These are phyloP conservation scores for Xanthia icteritia DNA, from an alignment of 2,888 invertebrate genomes.

Conservation along the genomic window DNA sequence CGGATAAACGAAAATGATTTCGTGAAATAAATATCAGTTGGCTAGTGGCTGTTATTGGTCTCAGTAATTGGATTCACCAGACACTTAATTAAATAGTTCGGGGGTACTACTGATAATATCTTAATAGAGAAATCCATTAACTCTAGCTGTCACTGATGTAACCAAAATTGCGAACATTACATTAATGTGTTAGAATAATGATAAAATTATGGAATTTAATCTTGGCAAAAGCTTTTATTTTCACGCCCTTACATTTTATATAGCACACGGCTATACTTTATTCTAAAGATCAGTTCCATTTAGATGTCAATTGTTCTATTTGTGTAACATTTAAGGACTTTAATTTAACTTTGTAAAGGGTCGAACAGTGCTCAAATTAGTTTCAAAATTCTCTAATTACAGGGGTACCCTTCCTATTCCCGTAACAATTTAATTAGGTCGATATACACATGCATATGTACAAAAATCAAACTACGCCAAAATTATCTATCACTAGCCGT, in stretches of 20 bases:
- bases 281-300: background rate
- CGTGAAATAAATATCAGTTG: conserved; percentile 10
- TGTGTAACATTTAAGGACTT: conserved; percentile 5
- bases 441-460: conserved; percentile 19
- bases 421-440: conserved; percentile 32
- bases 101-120: conserved; percentile 29
- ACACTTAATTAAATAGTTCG: conserved; percentile 20
- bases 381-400: conserved; percentile 32
- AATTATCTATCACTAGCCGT: conserved; percentile 42
- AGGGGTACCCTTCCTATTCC: background rate
- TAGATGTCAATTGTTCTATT: conserved; percentile 21
- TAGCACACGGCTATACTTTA: background rate
- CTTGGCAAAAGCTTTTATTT: conserved; percentile 20
- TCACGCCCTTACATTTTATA: background rate
- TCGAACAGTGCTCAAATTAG: conserved; percentile 34
- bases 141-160: conserved; percentile 22
- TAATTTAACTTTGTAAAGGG: conserved; percentile 34
- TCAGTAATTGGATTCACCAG: conserved; percentile 31
- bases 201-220: conserved; percentile 32
- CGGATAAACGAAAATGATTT: conserved; percentile 28
- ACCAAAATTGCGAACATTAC: conserved; percentile 17
- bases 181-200: conserved; percentile 34
- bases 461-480: conserved; percentile 42
- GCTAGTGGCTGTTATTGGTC: background rate
- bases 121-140: conserved; percentile 41